These are phyloP conservation scores for Amphipoea oculea DNA, from an alignment of 2,888 invertebrate genomes.

Conservation along the genomic window DNA sequence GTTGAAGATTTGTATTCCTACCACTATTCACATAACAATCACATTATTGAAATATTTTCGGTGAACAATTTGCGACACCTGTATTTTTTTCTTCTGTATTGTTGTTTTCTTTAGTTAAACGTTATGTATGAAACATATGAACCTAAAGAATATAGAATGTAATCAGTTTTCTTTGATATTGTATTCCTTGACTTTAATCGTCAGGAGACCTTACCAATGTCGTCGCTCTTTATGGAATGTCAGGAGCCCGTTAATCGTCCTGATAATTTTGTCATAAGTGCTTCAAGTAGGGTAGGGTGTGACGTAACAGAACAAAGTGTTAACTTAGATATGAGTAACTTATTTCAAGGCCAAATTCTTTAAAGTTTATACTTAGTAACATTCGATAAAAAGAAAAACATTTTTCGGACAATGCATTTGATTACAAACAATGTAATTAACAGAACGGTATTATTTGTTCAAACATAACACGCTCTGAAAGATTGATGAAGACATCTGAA, in stretches of 20 bases:
- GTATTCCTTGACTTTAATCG: slow-evolving; percentile 6
- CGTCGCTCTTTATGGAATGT: slow-evolving; percentile 50
- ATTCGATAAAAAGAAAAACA: neutral
- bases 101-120: too few species aligned
- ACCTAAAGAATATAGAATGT: neutral
- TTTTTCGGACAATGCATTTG: neutral
- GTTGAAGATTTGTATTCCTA: neutral
- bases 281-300: slow-evolving; percentile 30
- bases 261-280: slow-evolving; percentile 60
- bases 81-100: neutral
- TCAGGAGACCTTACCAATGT: slow-evolving; percentile 37
- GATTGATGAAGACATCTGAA: slow-evolving; percentile 39
- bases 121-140: too few species aligned
- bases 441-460: slow-evolving; percentile 25
- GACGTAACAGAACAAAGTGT: slow-evolving; percentile 48
- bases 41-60: neutral
- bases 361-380: neutral
- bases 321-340: slow-evolving; percentile 3
- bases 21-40: neutral
- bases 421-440: neutral
- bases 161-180: neutral
- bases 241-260: slow-evolving; percentile 59
- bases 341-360: slow-evolving; percentile 24
- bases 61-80: neutral
- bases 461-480: slow-evolving; percentile 39